A percentile compares a stretch with the other conserved stretches of the same genome.
Conservation (phyloP, 2,888 invertebrate species). For the Psococerastis gibbosa region DNA sequence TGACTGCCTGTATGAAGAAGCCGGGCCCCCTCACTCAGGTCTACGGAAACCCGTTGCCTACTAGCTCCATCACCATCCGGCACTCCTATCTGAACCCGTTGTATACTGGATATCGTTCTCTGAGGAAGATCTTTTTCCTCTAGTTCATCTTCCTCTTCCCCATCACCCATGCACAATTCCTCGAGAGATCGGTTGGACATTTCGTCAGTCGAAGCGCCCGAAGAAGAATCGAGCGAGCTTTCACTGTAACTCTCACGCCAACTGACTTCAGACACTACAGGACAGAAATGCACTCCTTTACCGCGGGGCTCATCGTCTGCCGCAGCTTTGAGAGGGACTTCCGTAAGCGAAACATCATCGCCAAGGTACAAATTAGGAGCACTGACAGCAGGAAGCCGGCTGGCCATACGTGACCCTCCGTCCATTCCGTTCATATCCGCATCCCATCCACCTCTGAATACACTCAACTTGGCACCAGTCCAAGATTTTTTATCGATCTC, state of each 20-base stretch:
- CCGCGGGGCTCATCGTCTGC: slow-evolving; percentile 16
- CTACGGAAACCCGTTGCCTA: neutral
- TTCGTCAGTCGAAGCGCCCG: slow-evolving; percentile 11
- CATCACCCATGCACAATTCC: slow-evolving; percentile 11
- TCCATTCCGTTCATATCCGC: slow-evolving; percentile 17
- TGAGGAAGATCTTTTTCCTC: slow-evolving; percentile 3
- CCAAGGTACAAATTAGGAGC: slow-evolving; percentile 28
- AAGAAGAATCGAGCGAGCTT: slow-evolving; percentile 16
- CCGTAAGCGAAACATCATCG: slow-evolving; percentile 32
- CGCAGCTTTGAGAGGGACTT: slow-evolving; percentile 32
- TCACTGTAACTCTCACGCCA: slow-evolving; percentile 45
- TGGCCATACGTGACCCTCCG: slow-evolving; percentile 17
- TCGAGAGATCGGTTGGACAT: slow-evolving; percentile 9
- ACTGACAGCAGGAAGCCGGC: slow-evolving; percentile 25
- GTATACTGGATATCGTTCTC: too few relatives aligned
- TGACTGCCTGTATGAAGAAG: neutral
- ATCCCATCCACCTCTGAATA: neutral
- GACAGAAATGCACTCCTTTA: slow-evolving; percentile 58
- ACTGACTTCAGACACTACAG: slow-evolving; percentile 59
- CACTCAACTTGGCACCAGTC: neutral
- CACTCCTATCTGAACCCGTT: neutral
- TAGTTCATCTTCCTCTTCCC: slow-evolving; percentile 11
- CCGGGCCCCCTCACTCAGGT: slow-evolving; percentile 1
- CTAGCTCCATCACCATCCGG: neutral
- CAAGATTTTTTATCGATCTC: neutral